phyloP scores from a whole-genome alignment of 2,888 invertebrate genomes.

The Slavum lentiscoides region DNA sequence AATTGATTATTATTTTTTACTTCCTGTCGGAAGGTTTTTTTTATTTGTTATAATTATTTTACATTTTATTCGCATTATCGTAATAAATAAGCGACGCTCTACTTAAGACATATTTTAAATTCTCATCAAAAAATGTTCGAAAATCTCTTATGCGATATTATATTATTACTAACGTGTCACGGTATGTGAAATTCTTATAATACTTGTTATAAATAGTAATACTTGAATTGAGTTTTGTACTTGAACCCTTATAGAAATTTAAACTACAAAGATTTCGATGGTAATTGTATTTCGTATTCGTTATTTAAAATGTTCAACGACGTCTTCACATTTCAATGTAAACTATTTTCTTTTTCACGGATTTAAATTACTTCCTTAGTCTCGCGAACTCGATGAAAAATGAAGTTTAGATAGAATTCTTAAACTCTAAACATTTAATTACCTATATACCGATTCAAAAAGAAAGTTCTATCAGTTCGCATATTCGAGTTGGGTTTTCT shows the following conservation, averaged over 20 bases:
- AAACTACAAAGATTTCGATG: neutral
- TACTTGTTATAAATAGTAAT: neutral
- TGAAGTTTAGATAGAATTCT: constrained; percentile 10
- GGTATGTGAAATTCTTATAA: neutral
- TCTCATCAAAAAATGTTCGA: too few species aligned
- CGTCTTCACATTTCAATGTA: neutral
- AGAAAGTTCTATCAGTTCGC: neutral
- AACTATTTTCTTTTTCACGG: neutral
- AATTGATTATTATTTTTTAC: too few species aligned
- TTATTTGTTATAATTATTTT: too few species aligned
- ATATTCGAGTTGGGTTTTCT: neutral
- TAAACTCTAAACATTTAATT: constrained; percentile 5
- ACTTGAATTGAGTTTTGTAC: neutral
- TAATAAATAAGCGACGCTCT: too few species aligned
- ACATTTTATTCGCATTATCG: too few species aligned
- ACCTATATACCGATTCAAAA: neutral
- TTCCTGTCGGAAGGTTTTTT: too few species aligned
- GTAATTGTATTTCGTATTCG: neutral
- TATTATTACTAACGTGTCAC: neutral
- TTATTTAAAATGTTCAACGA: constrained; percentile 3
- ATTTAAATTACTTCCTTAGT: neutral
- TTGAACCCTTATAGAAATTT: neutral
- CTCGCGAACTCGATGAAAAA: neutral
- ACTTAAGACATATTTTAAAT: too few species aligned
- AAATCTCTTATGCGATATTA: too few species aligned